These are phyloP conservation scores for Heteromyza rotundicornis DNA, from an alignment of 2,888 invertebrate genomes.

Conservation along the genomic window DNA sequence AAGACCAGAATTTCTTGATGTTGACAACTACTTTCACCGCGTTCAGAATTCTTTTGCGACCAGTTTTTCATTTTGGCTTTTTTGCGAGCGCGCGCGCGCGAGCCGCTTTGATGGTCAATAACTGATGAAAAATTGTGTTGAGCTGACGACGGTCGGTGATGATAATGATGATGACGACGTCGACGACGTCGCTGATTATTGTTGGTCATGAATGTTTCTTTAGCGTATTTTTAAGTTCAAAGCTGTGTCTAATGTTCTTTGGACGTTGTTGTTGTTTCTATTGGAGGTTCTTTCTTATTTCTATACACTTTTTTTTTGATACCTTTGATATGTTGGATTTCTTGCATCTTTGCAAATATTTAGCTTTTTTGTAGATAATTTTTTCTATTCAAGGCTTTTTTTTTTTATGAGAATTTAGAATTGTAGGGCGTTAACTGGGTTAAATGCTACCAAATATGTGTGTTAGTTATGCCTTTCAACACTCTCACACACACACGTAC, in stretches of 20 bases:
- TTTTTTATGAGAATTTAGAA: conserved; percentile 16
- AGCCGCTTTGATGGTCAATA: conserved; percentile 13
- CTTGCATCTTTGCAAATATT: background rate
- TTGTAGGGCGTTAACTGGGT: conserved; percentile 31
- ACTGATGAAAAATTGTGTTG: conserved; percentile 10
- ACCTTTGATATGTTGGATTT: background rate
- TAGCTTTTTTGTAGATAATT: background rate
- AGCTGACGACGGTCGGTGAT: no score
- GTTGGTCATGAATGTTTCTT: background rate
- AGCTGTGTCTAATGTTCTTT: conserved; percentile 14
- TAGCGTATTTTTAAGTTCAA: background rate
- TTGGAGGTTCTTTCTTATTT: background rate
- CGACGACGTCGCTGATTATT: background rate
- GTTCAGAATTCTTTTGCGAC: conserved; percentile 42
- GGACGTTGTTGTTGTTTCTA: background rate
- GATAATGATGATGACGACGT: conserved; percentile 6
- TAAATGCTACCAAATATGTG: conserved; percentile 17
- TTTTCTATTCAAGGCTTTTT: background rate
- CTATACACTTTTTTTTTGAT: background rate
- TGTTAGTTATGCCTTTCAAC: conserved; percentile 5
- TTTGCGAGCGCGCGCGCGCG: background rate
- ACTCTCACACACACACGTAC: background rate
- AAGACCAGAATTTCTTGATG: conserved; percentile 44
- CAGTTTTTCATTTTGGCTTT: conserved; percentile 29
- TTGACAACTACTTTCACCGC: conserved; percentile 47